Conservation (phyloP, 1,140 invertebrate species). For the Zaprionus capensis region DNA sequence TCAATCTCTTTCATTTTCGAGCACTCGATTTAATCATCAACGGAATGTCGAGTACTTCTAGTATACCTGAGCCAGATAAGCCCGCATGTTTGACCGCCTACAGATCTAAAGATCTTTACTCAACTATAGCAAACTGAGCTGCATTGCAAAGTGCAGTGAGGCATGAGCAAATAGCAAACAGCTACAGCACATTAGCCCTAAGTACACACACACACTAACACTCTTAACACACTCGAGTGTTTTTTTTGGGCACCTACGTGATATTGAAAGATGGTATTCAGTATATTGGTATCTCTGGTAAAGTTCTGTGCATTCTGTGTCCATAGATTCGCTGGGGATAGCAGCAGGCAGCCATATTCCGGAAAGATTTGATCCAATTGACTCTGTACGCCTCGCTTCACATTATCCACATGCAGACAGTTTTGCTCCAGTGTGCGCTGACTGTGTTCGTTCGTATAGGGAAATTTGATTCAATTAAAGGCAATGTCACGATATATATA, state of each 20-base stretch:
- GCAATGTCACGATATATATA: constrained; percentile 44
- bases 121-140: neutral
- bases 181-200: constrained; percentile 3
- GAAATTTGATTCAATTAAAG: constrained; percentile 56
- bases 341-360: constrained; percentile 95
- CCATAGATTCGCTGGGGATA: constrained; percentile 98
- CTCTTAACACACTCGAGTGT: neutral
- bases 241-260: constrained; percentile 86
- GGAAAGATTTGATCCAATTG: constrained; percentile 89
- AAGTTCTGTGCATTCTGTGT: constrained; percentile 91
- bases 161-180: neutral
- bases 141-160: constrained; percentile 16
- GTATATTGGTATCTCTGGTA: constrained; percentile 90
- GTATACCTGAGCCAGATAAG: constrained; percentile 2
- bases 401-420: constrained; percentile 94
- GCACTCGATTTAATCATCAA: neutral
- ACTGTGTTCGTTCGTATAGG: constrained; percentile 83
- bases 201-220: neutral
- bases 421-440: constrained; percentile 90
- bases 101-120: neutral
- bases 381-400: constrained; percentile 86
- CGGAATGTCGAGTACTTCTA: neutral
- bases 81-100: neutral
- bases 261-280: constrained; percentile 92
- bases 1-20: neutral